Evolutionary conservation across 1,140 invertebrate genomes (phyloP).

Genomic region (Drosophila carrolli): DNA sequence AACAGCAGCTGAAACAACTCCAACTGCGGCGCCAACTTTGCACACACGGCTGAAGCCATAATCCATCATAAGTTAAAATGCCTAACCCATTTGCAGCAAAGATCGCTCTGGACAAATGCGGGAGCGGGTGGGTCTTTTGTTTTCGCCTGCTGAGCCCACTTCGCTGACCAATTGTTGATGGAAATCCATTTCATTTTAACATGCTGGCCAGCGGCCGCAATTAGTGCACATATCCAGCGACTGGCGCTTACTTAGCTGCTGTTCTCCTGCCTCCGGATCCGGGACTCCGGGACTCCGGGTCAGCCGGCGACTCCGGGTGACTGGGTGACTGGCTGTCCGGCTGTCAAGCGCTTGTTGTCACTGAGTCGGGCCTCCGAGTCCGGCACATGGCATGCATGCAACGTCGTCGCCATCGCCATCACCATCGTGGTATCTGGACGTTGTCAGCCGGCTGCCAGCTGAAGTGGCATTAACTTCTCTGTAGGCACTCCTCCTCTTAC

Average conservation of each 20-base stretch:
- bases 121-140: not conserved
- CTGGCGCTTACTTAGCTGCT: conserved; percentile 53
- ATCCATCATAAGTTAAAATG: conserved; percentile 76
- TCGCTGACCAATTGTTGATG: conserved; percentile 74
- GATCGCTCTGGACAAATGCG: conserved; percentile 26
- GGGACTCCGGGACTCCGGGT: conserved; percentile 7
- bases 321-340: conserved; percentile 14
- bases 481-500: not conserved
- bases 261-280: conserved; percentile 21
- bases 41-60: conserved; percentile 53
- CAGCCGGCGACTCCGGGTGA: conserved; percentile 9
- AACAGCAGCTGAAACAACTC: conserved; percentile 21
- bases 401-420: conserved; percentile 32
- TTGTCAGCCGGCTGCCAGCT: conserved; percentile 80
- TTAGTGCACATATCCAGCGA: conserved; percentile 71
- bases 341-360: conserved; percentile 58
- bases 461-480: conserved; percentile 79
- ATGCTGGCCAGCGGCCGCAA: conserved; percentile 73
- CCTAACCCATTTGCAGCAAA: conserved; percentile 58
- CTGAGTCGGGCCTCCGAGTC: conserved; percentile 28
- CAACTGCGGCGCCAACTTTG: conserved; percentile 24
- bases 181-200: conserved; percentile 84
- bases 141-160: conserved; percentile 6
- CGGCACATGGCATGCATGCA: conserved; percentile 67
- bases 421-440: conserved; percentile 65